Conservation (phyloP, 2,113 vertebrate genomes). For the Epinephelus moara region DNA sequence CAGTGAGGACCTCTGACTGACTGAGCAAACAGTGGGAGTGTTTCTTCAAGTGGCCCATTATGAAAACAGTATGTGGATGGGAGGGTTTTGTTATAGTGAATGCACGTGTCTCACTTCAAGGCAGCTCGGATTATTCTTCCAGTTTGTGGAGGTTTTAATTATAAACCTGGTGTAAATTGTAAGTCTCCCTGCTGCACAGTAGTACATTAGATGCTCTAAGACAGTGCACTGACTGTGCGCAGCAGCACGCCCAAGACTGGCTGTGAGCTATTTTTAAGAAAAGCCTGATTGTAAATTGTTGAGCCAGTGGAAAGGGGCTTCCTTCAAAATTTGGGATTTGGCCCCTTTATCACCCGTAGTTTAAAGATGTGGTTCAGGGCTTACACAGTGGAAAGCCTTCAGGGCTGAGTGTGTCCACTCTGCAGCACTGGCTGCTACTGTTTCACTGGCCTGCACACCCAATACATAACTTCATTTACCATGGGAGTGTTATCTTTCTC, state of each 20-base stretch:
- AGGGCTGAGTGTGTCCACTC: conserved; percentile 54
- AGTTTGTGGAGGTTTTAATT: conserved; percentile 13
- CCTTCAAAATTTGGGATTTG: conserved; percentile 32
- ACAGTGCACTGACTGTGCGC: conserved; percentile 5
- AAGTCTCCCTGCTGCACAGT: background rate
- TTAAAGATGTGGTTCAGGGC: conserved; percentile 52
- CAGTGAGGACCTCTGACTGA: conserved; percentile 57
- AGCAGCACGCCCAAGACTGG: background rate
- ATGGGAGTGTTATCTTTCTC: conserved; percentile 62
- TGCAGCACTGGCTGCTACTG: conserved; percentile 64
- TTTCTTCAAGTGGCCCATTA: conserved; percentile 72
- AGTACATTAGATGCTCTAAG: background rate
- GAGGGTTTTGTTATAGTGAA: conserved; percentile 50
- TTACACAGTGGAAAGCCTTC: conserved; percentile 64
- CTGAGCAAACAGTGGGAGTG: conserved; percentile 73
- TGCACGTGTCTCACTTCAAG: conserved; percentile 21
- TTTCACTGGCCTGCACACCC: conserved; percentile 48
- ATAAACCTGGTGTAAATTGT: background rate
- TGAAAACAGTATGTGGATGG: conserved; percentile 58
- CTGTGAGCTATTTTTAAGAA: conserved; percentile 39
- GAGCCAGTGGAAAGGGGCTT: conserved; percentile 20
- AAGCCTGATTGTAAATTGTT: conserved; percentile 44
- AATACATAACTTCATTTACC: conserved; percentile 62
- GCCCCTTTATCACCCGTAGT: conserved; percentile 40
- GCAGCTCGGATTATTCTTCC: conserved; percentile 1